These are phyloP conservation scores for Geococcyx californianus DNA, from an alignment of 2,113 vertebrate genomes.

Conservation along the genomic window DNA sequence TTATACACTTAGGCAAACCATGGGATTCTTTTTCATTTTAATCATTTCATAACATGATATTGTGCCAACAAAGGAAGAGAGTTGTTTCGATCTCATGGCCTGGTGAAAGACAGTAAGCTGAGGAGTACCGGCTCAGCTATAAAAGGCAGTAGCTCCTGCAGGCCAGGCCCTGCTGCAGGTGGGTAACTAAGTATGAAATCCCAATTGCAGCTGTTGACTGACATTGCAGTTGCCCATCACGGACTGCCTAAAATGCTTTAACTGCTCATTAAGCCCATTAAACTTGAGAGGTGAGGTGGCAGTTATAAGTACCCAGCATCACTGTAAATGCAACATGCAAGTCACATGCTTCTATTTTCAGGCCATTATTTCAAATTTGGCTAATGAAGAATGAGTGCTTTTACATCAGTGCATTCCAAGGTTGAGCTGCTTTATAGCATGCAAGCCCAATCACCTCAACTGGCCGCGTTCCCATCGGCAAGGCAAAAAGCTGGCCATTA, in stretches of 20 bases:
- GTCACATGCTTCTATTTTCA: slow-evolving; percentile 35
- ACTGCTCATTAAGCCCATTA: slow-evolving; percentile 31
- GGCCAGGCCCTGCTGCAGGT: not conserved
- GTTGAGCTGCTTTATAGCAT: slow-evolving; percentile 27
- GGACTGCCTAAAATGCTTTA: not conserved
- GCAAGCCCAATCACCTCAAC: slow-evolving; percentile 41
- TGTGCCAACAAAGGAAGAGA: not conserved
- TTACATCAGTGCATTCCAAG: not conserved
- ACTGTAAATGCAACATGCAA: slow-evolving; percentile 25
- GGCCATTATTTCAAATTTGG: slow-evolving; percentile 45
- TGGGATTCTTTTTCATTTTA: not conserved
- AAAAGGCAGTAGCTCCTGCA: not conserved
- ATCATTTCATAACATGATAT: not conserved
- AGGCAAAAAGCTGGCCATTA: slow-evolving; percentile 30
- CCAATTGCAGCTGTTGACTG: not conserved
- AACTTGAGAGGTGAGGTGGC: not conserved
- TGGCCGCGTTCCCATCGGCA: slow-evolving; percentile 34
- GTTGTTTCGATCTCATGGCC: not conserved
- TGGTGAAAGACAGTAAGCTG: not conserved
- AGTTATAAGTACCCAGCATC: not conserved
- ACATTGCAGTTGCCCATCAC: not conserved
- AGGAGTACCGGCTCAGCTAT: not conserved
- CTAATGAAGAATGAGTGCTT: slow-evolving; percentile 38
- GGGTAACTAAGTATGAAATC: not conserved
- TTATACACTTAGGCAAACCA: not conserved